These are phyloP conservation scores for Trachelus tabidus DNA, from an alignment of 2,888 invertebrate genomes.

Conservation along the genomic window DNA sequence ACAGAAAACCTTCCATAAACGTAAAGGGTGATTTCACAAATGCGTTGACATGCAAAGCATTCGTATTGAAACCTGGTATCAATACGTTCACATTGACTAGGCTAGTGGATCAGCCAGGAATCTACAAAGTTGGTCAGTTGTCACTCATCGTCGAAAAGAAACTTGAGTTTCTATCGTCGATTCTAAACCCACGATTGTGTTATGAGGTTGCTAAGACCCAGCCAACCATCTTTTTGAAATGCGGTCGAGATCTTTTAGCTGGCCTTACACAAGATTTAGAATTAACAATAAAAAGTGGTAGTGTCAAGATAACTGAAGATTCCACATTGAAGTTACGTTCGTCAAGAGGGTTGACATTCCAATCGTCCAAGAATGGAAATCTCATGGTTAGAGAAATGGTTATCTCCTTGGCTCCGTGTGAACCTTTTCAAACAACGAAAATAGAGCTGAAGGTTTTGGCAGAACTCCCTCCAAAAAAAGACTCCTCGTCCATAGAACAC, in stretches of 20 bases:
- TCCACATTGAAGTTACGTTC: constrained; percentile 74
- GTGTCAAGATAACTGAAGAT: constrained; percentile 77
- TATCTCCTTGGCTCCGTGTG: constrained; percentile 56
- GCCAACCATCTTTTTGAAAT: constrained; percentile 69
- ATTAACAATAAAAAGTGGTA: constrained; percentile 82
- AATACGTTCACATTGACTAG: constrained; percentile 74
- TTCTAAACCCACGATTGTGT: constrained; percentile 69
- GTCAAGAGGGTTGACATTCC: constrained; percentile 76
- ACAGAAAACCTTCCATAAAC: constrained; percentile 76
- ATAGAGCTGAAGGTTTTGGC: constrained; percentile 77
- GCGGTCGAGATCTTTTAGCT: constrained; percentile 79
- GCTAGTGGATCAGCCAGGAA: constrained; percentile 74
- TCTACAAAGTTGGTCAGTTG: constrained; percentile 79
- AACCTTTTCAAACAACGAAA: constrained; percentile 75
- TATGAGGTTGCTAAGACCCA: constrained; percentile 72
- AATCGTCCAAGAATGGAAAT: constrained; percentile 62
- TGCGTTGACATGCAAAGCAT: constrained; percentile 69
- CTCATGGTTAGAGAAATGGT: constrained; percentile 57
- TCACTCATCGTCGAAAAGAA: constrained; percentile 74
- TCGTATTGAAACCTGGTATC: constrained; percentile 73
- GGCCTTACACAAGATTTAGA: constrained; percentile 84
- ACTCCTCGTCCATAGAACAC: constrained; percentile 78
- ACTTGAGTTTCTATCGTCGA: constrained; percentile 79
- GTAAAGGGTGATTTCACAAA: constrained; percentile 75
- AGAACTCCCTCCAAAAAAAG: constrained; percentile 78